phyloP scores from a whole-genome alignment of 2,113 vertebrate genomes.

The Indicator maculatus region DNA sequence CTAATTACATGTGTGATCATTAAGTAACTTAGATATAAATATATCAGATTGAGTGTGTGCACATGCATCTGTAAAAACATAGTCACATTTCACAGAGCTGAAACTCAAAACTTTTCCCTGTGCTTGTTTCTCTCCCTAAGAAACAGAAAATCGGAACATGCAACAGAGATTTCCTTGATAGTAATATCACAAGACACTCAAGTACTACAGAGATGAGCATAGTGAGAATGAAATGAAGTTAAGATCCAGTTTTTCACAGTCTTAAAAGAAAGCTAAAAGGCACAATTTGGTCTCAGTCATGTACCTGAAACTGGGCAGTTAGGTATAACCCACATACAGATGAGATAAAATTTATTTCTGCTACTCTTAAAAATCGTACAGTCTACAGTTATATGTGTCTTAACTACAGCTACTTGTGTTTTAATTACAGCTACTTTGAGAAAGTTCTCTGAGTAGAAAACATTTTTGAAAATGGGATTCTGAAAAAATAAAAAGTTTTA shows the following conservation, averaged over 20 bases:
- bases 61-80: background rate
- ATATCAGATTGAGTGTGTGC: background rate
- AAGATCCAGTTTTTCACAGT: background rate
- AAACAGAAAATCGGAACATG: background rate
- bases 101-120: constrained; percentile 7
- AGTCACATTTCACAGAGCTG: background rate
- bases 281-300: background rate
- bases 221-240: background rate
- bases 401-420: constrained; percentile 14
- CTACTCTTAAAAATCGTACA: background rate
- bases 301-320: background rate
- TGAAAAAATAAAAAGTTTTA: constrained; percentile 19
- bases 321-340: background rate
- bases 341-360: background rate
- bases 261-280: background rate
- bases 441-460: background rate
- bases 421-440: constrained; percentile 10
- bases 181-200: background rate
- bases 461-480: background rate
- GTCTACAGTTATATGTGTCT: background rate
- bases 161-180: background rate
- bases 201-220: background rate
- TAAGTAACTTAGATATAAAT: constrained; percentile 17
- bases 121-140: background rate
- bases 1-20: constrained; percentile 18